Percentiles rank a stretch among this genome's conserved stretches.
phyloP scores from a whole-genome alignment of 2,113 vertebrate species.

The Anolis carolinensis region DNA sequence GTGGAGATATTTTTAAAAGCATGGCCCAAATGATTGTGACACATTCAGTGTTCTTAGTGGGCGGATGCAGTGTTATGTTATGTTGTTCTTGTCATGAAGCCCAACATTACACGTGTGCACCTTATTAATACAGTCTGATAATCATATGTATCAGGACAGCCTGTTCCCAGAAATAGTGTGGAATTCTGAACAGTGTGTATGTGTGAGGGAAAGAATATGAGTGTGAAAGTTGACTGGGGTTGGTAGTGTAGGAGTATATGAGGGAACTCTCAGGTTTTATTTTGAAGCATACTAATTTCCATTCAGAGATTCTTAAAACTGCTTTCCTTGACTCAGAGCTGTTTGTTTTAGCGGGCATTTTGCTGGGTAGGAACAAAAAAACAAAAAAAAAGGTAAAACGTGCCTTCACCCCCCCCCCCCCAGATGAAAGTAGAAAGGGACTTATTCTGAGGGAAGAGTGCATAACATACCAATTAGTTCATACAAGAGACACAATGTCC shows the following conservation, averaged over 20 bases:
- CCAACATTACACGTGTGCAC: slow-evolving; percentile 70
- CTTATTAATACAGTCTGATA: slow-evolving; percentile 39
- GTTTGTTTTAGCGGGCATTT: background rate
- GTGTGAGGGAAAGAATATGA: no score
- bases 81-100: slow-evolving; percentile 77
- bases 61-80: slow-evolving; percentile 71
- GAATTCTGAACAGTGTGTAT: background rate
- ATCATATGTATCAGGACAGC: slow-evolving; percentile 29
- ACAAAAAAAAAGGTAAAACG: background rate
- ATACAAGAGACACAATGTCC: background rate
- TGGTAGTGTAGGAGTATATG: background rate
- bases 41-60: slow-evolving; percentile 76
- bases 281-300: background rate
- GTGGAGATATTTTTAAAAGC: slow-evolving; percentile 75
- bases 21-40: slow-evolving; percentile 78
- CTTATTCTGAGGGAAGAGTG: no score
- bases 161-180: slow-evolving; percentile 18
- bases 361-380: background rate
- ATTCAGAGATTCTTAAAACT: background rate
- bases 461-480: background rate
- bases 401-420: background rate
- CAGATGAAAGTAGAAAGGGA: background rate
- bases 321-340: background rate
- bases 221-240: background rate
- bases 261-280: background rate